Base-by-base conservation (phyloP, 2,888 invertebrate genomes). In the Coelinius sp. region DNA sequence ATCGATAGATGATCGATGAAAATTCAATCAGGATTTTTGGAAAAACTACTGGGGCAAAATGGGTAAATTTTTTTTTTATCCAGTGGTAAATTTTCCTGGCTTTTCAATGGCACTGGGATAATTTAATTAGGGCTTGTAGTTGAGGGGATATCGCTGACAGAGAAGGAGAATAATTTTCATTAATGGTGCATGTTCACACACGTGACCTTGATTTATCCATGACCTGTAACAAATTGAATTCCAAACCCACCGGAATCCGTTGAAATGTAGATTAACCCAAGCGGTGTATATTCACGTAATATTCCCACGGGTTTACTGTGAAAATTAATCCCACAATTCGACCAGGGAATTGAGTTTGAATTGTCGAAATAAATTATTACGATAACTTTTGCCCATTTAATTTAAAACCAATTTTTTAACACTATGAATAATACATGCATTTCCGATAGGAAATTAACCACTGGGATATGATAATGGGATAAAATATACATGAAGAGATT, bases 361-460 rank as follows among this genome's bases (percentile, higher is more conserved):
- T 31, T 59, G 14, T 20, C 31, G 20, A 31, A 59, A 31, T 20
- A 35, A 35, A n/a, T n/a, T 59, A 35, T 31, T 17, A 31, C 2
- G 27, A 27, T n/a, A n/a, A 56, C 31, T 31, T 56, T 56, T n/a
- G n/a, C n/a, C 17, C 31, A 14, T 56, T 56, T 31, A 56, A 56
- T 27, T 56, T 27, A 4, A 31, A 56, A 46, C 5, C 46, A 49
- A 6, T 27, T 56, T 31, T 56, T 27, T 56, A 8, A 20, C 14
- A 2, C 22, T 56, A 59, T 59, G 59, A 59, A 59, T 59, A 59
- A 59, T 59, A 20, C 59, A 59, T 59, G 35, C 5, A 59, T 59
- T 59, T 35, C 59, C 59, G 59, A 59, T 59, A 59, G 59, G 59
- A 59, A 59, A 59, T 59, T 31, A 59, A 59, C 59, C 59, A 59